Conservation (phyloP, 2,888 invertebrate species). For the Pyrgus malvae region DNA sequence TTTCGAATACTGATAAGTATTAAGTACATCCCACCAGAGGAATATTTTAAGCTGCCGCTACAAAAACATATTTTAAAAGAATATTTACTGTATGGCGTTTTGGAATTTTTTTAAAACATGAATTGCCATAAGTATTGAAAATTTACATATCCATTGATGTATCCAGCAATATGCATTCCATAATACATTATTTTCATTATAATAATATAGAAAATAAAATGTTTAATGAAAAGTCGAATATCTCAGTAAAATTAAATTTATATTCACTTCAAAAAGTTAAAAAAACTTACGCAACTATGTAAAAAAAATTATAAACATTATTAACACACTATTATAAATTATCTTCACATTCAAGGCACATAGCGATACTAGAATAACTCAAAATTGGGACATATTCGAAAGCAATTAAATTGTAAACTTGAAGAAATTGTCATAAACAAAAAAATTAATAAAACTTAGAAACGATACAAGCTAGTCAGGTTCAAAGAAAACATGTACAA, state of each 20-base stretch:
- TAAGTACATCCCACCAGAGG: conserved; percentile 43
- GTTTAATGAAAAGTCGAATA: conserved; percentile 10
- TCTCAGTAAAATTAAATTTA: conserved; percentile 27
- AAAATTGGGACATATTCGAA: neutral
- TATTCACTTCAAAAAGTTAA: conserved; percentile 27
- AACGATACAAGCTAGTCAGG: neutral
- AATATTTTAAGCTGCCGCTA: neutral
- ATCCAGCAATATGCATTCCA: neutral
- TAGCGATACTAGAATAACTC: neutral
- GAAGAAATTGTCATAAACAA: conserved; percentile 1
- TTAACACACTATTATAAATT: neutral
- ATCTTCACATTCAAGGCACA: neutral
- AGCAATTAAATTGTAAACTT: neutral
- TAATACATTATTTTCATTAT: neutral
- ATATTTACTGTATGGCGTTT: too few relatives aligned
- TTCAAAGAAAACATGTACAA: conserved; percentile 6
- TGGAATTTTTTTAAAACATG: too few relatives aligned
- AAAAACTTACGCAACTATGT: conserved; percentile 28
- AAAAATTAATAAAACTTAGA: neutral
- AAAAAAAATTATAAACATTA: conserved; percentile 1
- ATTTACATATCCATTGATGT: too few relatives aligned
- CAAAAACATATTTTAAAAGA: neutral
- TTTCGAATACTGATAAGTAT: conserved; percentile 49
- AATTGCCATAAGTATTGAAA: too few relatives aligned
- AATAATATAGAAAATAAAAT: conserved; percentile 3